A percentile compares a stretch with the other conserved stretches of the same genome.
phyloP scores from a whole-genome alignment of 1,140 invertebrate genomes.

The Trinorchestia longiramus region DNA sequence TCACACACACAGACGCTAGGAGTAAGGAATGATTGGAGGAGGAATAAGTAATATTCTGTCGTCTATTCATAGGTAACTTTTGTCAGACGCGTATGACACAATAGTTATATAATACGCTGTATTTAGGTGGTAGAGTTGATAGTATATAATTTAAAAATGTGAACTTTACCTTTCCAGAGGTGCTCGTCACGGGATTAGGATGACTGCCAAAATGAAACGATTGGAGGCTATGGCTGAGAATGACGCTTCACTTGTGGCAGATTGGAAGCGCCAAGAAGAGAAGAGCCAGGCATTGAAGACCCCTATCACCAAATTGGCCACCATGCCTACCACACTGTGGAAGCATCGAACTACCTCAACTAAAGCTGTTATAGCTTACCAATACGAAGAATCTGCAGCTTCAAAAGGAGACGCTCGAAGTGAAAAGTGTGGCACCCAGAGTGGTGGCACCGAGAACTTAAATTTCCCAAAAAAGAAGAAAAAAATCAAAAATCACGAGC shows the following conservation, averaged over 20 bases:
- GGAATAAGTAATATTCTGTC: too few relatives aligned
- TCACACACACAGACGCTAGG: too few relatives aligned
- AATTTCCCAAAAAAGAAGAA: neutral
- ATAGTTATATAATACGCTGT: too few relatives aligned
- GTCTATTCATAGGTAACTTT: too few relatives aligned
- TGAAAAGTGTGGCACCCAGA: neutral
- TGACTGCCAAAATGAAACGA: conserved; percentile 17
- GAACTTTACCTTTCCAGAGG: neutral
- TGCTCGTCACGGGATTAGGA: conserved; percentile 24
- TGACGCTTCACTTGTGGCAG: neutral
- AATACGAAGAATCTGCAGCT: neutral
- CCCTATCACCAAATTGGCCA: neutral
- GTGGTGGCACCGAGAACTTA: neutral
- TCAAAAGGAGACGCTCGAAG: neutral
- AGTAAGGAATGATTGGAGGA: too few relatives aligned
- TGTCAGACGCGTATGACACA: too few relatives aligned
- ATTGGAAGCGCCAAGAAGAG: neutral
- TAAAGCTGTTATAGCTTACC: conserved; percentile 7
- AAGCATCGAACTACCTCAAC: neutral
- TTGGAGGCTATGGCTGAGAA: neutral
- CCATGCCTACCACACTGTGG: neutral
- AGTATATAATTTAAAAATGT: neutral
- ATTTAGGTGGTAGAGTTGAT: too few relatives aligned
- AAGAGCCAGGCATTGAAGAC: neutral
- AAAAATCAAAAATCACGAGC: neutral